Evolutionary conservation across 1,140 invertebrate genomes (phyloP), one percentile per base, ranked within the genome.

Genomic region (Diachasma alloeum): DNA sequence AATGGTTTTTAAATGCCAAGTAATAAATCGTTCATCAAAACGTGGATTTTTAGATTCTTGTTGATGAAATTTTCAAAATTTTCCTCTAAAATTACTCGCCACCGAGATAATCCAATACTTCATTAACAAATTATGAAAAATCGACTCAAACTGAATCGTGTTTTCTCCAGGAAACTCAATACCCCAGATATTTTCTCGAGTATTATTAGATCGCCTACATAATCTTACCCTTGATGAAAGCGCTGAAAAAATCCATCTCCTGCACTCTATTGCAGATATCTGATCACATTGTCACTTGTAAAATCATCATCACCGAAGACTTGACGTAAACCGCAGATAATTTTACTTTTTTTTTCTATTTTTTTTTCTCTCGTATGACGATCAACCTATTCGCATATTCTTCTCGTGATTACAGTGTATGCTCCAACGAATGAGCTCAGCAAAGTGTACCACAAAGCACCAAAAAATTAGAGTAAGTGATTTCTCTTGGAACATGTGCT

Each of bases 401-500:
- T 87, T 86, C 82, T 90, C 87, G 85, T 90, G 83, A 83, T 95
- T 96, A 89, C 95, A 96, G 95, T 95, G 93, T 90, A 94, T 96
- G 93, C 94, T 96, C 93, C 93, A 95, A 91, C 93, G 94, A 92
- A 95, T 94, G 93, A 94, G 94, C 91, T 93, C 94, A 90, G 93
- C 94, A 91, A 93, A 93, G 91, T 93, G 92, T 92, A 92, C 93
- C 91, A 95, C 93, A 90, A 93, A 95, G 89, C 95, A 95, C 91
- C 95, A 95, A 93, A 94, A 93, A 90, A 95, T 96, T 92, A 94
- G 95, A 95, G 95, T 96, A 96, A 96, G 95, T 94, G 88, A 86
- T 85, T 81, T 89, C 77, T 83, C 82, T 83, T 86, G 78, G 78
- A 86, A 82, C 81, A 81, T 85, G 76, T 68, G 26, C 84, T 85